These are phyloP conservation scores for Troides oblongomaculatus DNA, from an alignment of 2,888 invertebrate genomes.

Conservation along the genomic window DNA sequence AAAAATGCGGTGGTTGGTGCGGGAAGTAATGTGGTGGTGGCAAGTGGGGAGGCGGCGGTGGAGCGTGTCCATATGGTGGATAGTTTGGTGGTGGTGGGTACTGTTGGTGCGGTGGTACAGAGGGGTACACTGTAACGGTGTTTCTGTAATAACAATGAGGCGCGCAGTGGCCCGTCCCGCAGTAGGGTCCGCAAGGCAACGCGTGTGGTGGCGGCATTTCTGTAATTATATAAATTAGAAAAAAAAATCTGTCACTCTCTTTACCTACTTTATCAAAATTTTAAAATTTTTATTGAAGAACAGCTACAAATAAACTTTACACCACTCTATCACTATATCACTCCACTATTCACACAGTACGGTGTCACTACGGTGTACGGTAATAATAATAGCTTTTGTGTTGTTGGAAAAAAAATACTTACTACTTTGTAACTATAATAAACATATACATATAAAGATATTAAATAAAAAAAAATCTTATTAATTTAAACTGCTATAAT, in stretches of 20 bases:
- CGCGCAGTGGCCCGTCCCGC: slow-evolving; percentile 52
- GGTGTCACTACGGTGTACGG: not conserved
- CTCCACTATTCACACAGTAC: not conserved
- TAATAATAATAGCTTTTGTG: not conserved
- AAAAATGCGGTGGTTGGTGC: slow-evolving; percentile 34
- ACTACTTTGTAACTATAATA: not conserved
- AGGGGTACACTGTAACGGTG: slow-evolving; percentile 34
- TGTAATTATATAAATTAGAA: slow-evolving; percentile 40
- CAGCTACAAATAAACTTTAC: not conserved
- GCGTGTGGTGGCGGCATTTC: slow-evolving; percentile 61
- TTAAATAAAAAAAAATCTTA: too few species aligned
- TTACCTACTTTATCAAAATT: too few species aligned
- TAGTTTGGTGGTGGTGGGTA: slow-evolving; percentile 35
- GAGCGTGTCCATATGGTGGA: slow-evolving; percentile 33
- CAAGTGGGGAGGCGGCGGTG: slow-evolving; percentile 33
- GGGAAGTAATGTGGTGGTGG: slow-evolving; percentile 34
- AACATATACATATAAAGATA: not conserved
- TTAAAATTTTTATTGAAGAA: too few species aligned
- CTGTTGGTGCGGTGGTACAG: slow-evolving; percentile 35
- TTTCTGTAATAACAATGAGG: slow-evolving; percentile 53
- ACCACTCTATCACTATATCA: too few species aligned
- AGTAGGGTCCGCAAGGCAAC: slow-evolving; percentile 57
- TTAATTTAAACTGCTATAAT: too few species aligned
- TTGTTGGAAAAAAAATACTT: not conserved
- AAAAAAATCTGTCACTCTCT: not conserved